Evolutionary conservation across 2,797 vertebrate genomes (phyloP), one percentile per base, ranked within the genome.

Genomic region (Eulemur coronatus): DNA sequence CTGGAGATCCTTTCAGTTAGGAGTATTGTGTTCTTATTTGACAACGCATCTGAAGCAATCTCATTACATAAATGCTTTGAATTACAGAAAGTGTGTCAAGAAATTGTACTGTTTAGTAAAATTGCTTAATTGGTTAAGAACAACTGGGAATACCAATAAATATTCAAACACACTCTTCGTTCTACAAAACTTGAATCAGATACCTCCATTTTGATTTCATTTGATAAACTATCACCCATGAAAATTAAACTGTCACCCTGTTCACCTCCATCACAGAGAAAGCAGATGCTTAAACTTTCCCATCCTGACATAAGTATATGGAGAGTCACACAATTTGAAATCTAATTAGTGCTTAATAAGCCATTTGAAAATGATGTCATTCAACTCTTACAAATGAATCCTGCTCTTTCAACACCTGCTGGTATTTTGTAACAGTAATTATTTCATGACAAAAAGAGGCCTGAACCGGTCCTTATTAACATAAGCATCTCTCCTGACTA

Each of bases 341-440:
- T 98, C 93, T 98, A 98, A 98, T 98, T 98, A 98, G 94, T 95
- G 88, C 95, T 98, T 98, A 98, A 98, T 98, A 98, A 98, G 72
- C 63, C 94, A 96, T 97, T 98, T 96, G 96, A 98, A 98, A 98
- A 98, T 97, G 95, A 95, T 98, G 98, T 97, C 96, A 98, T 96
- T 98, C 97, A 97, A 93, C 94, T 95, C 95, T 96, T 96, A 96
- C 82, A 98, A 98, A 98, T 98, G 97, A 98, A 98, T 98, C 97
- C 95, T 95, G 96, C 97, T 98, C 95, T 98, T 96, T 98, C 97
- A 98, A 97, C 97, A 97, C 97, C 97, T 95, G 97, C 94, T 98
- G 95, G 52, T 98, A 98, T 98, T 98, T 98, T 93, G 82, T 95
- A 97, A 95, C 84, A 95, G 78, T 96, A 97, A 98, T 98, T 98